Evolutionary conservation across 2,113 vertebrate genomes (phyloP).

Genomic region (Chrysemys picta): DNA sequence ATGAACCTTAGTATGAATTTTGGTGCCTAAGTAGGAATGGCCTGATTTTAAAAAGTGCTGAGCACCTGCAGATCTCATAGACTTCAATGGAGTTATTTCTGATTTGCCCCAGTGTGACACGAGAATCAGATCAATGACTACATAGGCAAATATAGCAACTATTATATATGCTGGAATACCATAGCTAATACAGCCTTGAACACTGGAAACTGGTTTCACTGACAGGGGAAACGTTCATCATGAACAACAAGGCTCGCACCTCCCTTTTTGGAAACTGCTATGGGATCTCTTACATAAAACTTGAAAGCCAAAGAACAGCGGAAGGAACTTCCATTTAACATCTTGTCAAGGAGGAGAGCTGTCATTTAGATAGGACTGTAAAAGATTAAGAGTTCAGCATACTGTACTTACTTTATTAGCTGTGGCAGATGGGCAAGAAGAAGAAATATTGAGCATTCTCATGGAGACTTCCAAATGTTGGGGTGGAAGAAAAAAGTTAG

Average conservation of each 20-base stretch:
- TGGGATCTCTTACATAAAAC: rapidly evolving
- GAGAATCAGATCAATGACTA: not conserved
- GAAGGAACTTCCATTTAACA: not conserved
- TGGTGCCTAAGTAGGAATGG: not conserved
- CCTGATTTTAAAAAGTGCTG: not conserved
- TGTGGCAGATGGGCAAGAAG: slow-evolving; percentile 71
- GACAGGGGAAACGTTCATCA: not conserved
- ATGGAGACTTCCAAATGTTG: slow-evolving; percentile 92
- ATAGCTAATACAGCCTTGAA: rapidly evolving
- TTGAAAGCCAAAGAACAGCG: not conserved
- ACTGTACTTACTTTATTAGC: slow-evolving; percentile 84
- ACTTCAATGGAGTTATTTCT: not conserved
- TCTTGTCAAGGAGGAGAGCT: not conserved
- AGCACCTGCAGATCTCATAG: not conserved
- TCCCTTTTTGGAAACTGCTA: not conserved
- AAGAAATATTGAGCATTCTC: slow-evolving; percentile 83
- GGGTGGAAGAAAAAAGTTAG: slow-evolving; percentile 94
- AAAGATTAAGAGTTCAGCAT: not conserved
- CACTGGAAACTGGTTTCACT: rapidly evolving
- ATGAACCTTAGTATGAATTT: too few species aligned
- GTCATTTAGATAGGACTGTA: rapidly evolving
- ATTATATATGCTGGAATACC: rapidly evolving
- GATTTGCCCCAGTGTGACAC: rapidly evolving
- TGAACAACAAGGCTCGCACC: not conserved
- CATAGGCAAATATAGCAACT: rapidly evolving